Evolutionary conservation across 2,797 vertebrate genomes (phyloP), one percentile per base, ranked within the genome.

Genomic region (Chaenodraco wilsoni): DNA sequence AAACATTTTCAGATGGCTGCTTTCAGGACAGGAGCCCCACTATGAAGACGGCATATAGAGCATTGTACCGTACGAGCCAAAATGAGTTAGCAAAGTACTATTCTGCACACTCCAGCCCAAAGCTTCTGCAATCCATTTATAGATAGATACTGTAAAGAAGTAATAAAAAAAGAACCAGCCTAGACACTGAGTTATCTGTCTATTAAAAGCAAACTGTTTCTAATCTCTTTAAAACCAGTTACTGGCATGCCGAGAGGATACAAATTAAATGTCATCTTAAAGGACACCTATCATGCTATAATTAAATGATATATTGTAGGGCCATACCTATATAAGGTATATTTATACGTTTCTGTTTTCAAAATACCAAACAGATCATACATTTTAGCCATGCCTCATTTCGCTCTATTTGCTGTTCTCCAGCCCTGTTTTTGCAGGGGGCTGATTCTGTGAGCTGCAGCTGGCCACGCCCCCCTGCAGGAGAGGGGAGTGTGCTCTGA

Each of bases 61-160:
- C 12, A 15, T 49, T 15, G 2, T 44, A 43, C 54, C 3, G 5
- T 37, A 51, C 21, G 46, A 64, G 73, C n/a, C 41, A 60, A 56
- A 65, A 48, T 41, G 15, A 23, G 45, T 49, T 63, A 67, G 60
- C 68, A 77, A 63, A 40, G 41, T 56, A 19, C 58, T 14, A 46
- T 62, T 64, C 65, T 69, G 44, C 62, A 59, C 31, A 21, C 50
- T 45, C 3, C 31, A 31, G 19, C 50, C n/a, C 11, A n/a, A 45
- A 68, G 55, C 7, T 58, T 27, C 6, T 72, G 62, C 45, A 65
- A 66, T 72, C 45, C n/a, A 46, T 72, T 51, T 49, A 71, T 54
- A 68, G 48, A 68, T 43, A 19, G 48, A 68, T 43, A 19, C 23
- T 27, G 3, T 27, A 27, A 27, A 27, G 23, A 27, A 27, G 23